These are phyloP conservation scores for Picus viridis DNA, from an alignment of 2,797 vertebrate species.

Conservation along the genomic window DNA sequence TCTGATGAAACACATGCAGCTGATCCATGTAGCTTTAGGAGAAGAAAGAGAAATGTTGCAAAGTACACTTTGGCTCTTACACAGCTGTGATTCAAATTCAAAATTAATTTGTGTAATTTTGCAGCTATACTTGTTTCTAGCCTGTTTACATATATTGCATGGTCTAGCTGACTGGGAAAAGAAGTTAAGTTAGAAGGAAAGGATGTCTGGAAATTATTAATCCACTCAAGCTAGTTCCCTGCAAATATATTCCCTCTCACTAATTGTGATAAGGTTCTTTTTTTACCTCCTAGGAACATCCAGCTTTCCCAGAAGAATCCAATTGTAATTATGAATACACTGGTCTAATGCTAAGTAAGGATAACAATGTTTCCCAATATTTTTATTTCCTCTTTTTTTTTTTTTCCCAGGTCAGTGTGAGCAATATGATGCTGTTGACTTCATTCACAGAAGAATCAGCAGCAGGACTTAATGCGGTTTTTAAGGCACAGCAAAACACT, in stretches of 20 bases:
- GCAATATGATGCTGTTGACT: not conserved
- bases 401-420: not conserved
- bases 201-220: not conserved
- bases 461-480: not conserved
- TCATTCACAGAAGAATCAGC: not conserved
- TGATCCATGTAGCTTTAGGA: not conserved
- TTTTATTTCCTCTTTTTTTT: not conserved
- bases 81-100: not conserved
- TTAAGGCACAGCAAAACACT: not conserved
- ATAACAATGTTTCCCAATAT: not conserved
- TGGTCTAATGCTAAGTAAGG: not conserved
- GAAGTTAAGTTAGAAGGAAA: not conserved
- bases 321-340: not conserved
- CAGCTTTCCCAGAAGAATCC: not conserved
- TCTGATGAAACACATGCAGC: not conserved
- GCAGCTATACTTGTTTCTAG: not conserved
- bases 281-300: not conserved
- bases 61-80: not conserved
- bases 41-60: not conserved
- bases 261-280: not conserved
- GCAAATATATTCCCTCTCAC: constrained; percentile 11
- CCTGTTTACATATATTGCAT: not conserved
- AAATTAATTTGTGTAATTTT: not conserved
- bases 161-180: not conserved
- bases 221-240: not conserved